These are phyloP conservation scores for Ctenopoma kingsleyae DNA, from an alignment of 2,797 vertebrate genomes.

Conservation along the genomic window DNA sequence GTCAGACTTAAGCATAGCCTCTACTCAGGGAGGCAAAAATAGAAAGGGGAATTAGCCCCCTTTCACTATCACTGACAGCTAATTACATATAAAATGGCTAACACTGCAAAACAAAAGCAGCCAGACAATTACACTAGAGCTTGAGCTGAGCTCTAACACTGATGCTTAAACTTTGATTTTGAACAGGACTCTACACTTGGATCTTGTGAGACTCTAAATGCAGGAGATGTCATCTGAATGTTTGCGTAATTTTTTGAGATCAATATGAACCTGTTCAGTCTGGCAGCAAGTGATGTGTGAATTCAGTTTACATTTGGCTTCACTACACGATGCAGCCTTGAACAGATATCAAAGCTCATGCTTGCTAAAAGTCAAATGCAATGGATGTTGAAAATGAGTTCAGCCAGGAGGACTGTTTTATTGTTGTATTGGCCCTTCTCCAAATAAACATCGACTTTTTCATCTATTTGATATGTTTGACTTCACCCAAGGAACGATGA, in stretches of 20 bases:
- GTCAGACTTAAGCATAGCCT: constrained; percentile 73
- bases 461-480: constrained; percentile 55
- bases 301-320: constrained; percentile 49
- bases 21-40: constrained; percentile 71
- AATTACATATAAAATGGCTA: constrained; percentile 82
- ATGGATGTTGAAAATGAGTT: constrained; percentile 59
- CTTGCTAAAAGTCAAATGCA: constrained; percentile 48
- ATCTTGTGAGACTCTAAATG: constrained; percentile 28
- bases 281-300: constrained; percentile 36
- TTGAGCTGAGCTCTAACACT: constrained; percentile 40
- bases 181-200: constrained; percentile 32
- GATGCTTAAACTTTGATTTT: constrained; percentile 57
- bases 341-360: constrained; percentile 45
- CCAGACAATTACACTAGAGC: constrained; percentile 68
- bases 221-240: constrained; percentile 42
- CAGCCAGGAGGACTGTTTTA: constrained; percentile 21
- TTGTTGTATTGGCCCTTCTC: constrained; percentile 48
- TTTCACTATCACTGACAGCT: constrained; percentile 81
- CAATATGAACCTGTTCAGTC: constrained; percentile 56
- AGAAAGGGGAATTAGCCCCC: constrained; percentile 76
- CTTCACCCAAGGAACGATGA: constrained; percentile 38
- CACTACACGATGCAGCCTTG: constrained; percentile 53
- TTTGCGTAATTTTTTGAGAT: constrained; percentile 50
- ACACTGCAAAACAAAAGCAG: constrained; percentile 76
- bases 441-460: constrained; percentile 66